phyloP scores from a whole-genome alignment of 2,113 vertebrate species.

The Cichladusa arquata region DNA sequence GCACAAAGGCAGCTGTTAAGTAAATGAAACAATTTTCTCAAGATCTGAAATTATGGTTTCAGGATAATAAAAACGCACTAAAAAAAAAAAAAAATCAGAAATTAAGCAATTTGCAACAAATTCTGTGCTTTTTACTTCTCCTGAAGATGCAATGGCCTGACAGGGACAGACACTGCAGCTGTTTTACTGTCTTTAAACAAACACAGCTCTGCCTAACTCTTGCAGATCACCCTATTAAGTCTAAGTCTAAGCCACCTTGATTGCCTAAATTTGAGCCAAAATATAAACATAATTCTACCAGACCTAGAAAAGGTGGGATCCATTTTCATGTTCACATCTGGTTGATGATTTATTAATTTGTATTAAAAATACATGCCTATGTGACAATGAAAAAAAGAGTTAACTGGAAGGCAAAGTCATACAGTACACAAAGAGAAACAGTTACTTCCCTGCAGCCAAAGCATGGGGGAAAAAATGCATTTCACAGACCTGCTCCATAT shows the following conservation, averaged over 20 bases:
- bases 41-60: background rate
- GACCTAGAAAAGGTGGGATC: background rate
- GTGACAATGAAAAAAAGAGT: background rate
- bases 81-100: background rate
- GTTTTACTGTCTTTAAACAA: background rate
- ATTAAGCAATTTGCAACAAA: conserved; percentile 5
- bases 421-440: background rate
- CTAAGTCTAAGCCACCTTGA: background rate
- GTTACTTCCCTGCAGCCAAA: background rate
- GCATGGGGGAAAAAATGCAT: background rate
- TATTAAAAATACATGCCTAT: background rate
- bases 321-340: background rate
- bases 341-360: background rate
- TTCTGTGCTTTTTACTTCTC: background rate
- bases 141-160: background rate
- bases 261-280: background rate
- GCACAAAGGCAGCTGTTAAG: background rate
- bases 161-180: conserved; percentile 2
- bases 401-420: background rate
- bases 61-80: background rate
- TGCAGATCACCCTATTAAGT: background rate
- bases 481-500: background rate
- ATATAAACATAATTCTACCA: background rate
- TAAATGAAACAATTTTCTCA: conserved; percentile 27
- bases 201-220: background rate